These are phyloP conservation scores for Apeltes quadracus DNA, from an alignment of 2,113 vertebrate genomes.

Conservation along the genomic window DNA sequence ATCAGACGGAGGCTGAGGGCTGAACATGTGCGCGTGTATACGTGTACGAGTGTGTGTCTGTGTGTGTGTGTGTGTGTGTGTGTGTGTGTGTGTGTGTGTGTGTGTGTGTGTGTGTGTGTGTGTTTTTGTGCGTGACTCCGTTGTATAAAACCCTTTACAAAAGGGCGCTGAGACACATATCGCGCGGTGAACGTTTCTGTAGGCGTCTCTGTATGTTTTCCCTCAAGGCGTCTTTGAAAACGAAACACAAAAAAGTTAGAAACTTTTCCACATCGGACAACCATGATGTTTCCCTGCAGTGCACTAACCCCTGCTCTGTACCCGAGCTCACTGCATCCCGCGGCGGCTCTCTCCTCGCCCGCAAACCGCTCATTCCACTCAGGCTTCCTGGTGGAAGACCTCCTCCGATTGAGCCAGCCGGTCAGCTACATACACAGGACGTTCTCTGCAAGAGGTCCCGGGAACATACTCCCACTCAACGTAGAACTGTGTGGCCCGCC, in stretches of 20 bases:
- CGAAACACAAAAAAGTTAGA: neutral
- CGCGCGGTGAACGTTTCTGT: neutral
- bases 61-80: neutral
- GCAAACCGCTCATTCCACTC: slow-evolving; percentile 84
- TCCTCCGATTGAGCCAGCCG: slow-evolving; percentile 89
- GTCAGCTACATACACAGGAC: slow-evolving; percentile 82
- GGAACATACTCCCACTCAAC: slow-evolving; percentile 33
- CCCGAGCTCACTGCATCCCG: slow-evolving; percentile 87
- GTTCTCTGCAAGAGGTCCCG: slow-evolving; percentile 57
- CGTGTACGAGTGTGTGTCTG: neutral
- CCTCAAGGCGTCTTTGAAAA: too few relatives aligned
- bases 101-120: too few relatives aligned
- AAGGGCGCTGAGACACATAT: neutral
- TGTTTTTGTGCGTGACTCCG: slow-evolving; percentile 10
- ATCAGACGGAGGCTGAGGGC: slow-evolving; percentile 80
- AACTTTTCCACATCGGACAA: slow-evolving; percentile 33
- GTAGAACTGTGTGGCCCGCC: slow-evolving; percentile 63
- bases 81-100: too few relatives aligned
- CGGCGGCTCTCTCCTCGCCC: slow-evolving; percentile 86
- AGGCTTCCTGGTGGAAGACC: slow-evolving; percentile 93
- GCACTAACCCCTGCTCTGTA: slow-evolving; percentile 90
- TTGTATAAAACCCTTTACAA: slow-evolving; percentile 38
- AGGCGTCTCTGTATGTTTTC: neutral
- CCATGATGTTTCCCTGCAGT: slow-evolving; percentile 92
- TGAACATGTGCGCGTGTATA: slow-evolving; percentile 58